Conservation (phyloP, 1,140 invertebrate genomes). For the Megalonaias nervosa region DNA sequence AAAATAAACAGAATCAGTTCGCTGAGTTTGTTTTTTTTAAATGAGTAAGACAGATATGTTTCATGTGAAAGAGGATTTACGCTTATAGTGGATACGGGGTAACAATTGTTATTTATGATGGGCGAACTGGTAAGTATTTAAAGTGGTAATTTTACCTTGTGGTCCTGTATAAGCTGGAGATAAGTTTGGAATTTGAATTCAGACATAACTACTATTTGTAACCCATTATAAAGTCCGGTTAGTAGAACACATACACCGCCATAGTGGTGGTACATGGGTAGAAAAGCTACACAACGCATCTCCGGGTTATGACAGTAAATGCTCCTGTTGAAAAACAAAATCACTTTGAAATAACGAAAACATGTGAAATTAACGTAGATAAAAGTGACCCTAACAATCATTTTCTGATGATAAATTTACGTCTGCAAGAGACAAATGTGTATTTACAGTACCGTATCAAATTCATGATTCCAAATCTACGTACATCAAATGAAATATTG, state of each 20-base stretch:
- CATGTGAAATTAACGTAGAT: neutral
- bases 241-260: conserved; percentile 74
- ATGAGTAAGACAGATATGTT: no score
- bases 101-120: no score
- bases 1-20: no score
- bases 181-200: conserved; percentile 81
- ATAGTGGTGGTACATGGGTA: conserved; percentile 90
- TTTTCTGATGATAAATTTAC: no score
- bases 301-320: neutral
- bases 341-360: neutral
- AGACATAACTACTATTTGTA: conserved; percentile 80
- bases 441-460: no score
- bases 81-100: no score
- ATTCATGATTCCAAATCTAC: no score
- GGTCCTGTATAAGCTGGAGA: conserved; percentile 77
- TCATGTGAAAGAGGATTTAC: no score
- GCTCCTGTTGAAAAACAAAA: neutral
- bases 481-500: no score
- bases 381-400: neutral
- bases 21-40: no score
- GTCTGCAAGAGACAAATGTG: no score
- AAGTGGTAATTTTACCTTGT: conserved; percentile 69
- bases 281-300: conserved; percentile 71
- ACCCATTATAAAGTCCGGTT: conserved; percentile 74
- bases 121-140: no score